A percentile compares a stretch with the other conserved stretches of the same genome.
These are phyloP conservation scores for Denticeps clupeoides DNA, from an alignment of 2,797 vertebrate species.

Conservation along the genomic window DNA sequence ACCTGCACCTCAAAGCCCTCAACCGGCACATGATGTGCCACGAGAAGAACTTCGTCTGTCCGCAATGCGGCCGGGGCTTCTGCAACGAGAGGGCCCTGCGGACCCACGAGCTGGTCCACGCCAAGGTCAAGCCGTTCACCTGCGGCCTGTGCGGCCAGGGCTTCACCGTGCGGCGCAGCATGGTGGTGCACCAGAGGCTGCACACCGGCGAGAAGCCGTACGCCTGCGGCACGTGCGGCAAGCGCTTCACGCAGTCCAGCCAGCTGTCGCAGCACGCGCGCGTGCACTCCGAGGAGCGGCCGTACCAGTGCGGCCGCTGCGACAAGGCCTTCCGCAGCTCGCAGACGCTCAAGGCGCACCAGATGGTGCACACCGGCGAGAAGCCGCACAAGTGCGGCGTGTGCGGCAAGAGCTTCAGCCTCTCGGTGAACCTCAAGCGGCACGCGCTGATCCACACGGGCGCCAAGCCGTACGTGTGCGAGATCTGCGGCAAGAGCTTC, in stretches of 20 bases:
- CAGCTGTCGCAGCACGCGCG: constrained; percentile 47
- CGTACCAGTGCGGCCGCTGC: constrained; percentile 44
- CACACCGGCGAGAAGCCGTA: constrained; percentile 53
- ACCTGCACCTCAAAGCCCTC: constrained; percentile 41
- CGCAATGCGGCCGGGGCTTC: constrained; percentile 38
- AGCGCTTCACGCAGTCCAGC: constrained; percentile 47
- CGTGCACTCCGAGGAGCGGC: constrained; percentile 51
- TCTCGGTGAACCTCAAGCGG: constrained; percentile 51
- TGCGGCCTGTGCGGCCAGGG: constrained; percentile 48
- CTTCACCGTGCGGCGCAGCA: constrained; percentile 54
- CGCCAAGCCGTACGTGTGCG: constrained; percentile 42
- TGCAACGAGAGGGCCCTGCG: constrained; percentile 21
- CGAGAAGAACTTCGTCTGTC: constrained; percentile 41
- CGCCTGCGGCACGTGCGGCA: constrained; percentile 48
- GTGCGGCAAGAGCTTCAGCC: constrained; percentile 48
- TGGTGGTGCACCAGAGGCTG: constrained; percentile 45
- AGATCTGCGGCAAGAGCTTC: constrained; percentile 49
- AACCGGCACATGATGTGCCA: constrained; percentile 49
- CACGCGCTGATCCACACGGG: constrained; percentile 58
- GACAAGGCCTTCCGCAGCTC: constrained; percentile 47
- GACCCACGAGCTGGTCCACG: constrained; percentile 49
- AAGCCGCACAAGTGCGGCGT: constrained; percentile 55
- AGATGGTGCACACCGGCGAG: constrained; percentile 55
- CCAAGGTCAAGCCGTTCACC: constrained; percentile 33
- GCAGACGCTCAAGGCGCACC: constrained; percentile 45